Conservation (phyloP, 30 jellyfish, hydroid and myxozoan genomes). For the Turritopsis dohrnii region DNA sequence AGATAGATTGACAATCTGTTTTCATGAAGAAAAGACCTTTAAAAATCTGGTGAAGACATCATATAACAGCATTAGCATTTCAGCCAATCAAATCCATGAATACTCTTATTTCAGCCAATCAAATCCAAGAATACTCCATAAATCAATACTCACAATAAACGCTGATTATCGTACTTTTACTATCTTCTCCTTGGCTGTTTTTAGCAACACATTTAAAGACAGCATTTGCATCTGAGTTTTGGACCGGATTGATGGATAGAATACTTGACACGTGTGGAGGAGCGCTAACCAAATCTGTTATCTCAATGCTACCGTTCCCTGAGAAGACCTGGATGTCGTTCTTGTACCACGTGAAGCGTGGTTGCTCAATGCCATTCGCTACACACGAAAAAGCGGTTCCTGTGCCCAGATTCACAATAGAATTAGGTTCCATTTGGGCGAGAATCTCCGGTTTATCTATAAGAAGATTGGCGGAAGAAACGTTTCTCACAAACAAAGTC, state of each 20-base stretch:
- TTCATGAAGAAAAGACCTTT: no score
- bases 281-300: not conserved
- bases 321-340: constrained; percentile 1
- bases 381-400: not conserved
- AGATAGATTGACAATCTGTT: no score
- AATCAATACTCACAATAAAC: constrained; percentile 9
- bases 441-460: constrained; percentile 4
- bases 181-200: constrained; percentile 7
- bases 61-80: no score
- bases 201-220: not conserved
- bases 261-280: constrained; percentile 9
- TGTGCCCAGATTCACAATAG: not conserved
- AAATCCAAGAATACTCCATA: no score
- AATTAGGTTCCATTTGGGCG: constrained; percentile 5
- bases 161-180: not conserved
- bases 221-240: not conserved
- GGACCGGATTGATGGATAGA: constrained; percentile 12
- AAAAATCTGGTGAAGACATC: no score
- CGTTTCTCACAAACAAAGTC: no score
- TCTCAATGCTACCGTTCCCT: not conserved
- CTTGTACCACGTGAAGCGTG: constrained; percentile 2
- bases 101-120: no score
- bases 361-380: not conserved
- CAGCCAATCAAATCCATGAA: not conserved
- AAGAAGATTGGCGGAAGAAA: not conserved